phyloP scores from a whole-genome alignment of 1,140 invertebrate species.

The Brevipalpus yothersi region DNA sequence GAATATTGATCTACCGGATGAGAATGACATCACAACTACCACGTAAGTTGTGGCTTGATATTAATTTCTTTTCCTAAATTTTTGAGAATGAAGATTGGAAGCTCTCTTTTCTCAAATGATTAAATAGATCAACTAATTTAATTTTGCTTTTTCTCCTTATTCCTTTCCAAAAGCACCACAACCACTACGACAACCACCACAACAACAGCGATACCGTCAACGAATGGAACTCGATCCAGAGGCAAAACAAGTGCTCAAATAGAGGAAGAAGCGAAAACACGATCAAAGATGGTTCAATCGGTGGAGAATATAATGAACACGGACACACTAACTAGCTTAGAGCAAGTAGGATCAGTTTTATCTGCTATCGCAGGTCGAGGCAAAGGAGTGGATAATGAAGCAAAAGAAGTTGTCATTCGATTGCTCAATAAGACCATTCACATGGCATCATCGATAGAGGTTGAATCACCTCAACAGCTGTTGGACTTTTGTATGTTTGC shows the following conservation, averaged over 20 bases:
- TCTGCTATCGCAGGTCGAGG: slow-evolving; percentile 15
- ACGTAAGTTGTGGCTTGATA: no score
- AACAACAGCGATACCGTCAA: background rate
- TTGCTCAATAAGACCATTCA: slow-evolving; percentile 14
- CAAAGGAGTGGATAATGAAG: slow-evolving; percentile 15
- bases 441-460: slow-evolving; percentile 13
- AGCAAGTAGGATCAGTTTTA: slow-evolving; percentile 15
- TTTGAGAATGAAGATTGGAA: no score
- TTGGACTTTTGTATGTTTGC: slow-evolving; percentile 15
- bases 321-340: slow-evolving; percentile 14
- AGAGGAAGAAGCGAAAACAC: slow-evolving; percentile 11
- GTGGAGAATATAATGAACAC: slow-evolving; percentile 14
- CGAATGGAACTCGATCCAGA: background rate
- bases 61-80: no score
- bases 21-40: background rate
- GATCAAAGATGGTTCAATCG: slow-evolving; percentile 14
- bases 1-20: slow-evolving; percentile 11
- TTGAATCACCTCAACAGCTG: slow-evolving; percentile 15
- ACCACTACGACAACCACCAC: slow-evolving; percentile 9
- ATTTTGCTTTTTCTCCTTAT: background rate
- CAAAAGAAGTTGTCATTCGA: slow-evolving; percentile 13
- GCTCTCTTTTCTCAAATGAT: no score
- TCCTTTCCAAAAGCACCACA: background rate
- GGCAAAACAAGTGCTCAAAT: slow-evolving; percentile 8
- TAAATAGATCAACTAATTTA: no score